Percentiles rank a stretch among this genome's conserved stretches.
These are phyloP conservation scores for Ormyrus labotus DNA, from an alignment of 2,888 invertebrate species.

Conservation along the genomic window DNA sequence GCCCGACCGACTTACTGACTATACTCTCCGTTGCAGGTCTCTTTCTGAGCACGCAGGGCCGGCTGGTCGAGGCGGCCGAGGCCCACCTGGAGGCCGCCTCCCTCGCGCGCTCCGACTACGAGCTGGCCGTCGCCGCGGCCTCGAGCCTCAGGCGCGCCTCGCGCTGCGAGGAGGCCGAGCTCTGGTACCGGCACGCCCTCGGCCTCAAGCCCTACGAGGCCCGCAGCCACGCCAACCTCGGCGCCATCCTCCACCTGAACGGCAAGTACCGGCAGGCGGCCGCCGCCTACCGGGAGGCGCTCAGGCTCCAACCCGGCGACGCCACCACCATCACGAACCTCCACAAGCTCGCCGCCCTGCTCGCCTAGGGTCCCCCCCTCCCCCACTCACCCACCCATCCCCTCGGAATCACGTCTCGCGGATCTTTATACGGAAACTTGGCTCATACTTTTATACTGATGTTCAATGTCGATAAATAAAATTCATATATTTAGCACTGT, in stretches of 20 bases:
- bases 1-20: neutral
- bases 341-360: slow-evolving; percentile 81
- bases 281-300: slow-evolving; percentile 88
- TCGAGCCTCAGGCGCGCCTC: slow-evolving; percentile 90
- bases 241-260: slow-evolving; percentile 95
- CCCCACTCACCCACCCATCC: no score
- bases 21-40: slow-evolving; percentile 81
- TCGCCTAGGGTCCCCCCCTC: slow-evolving; percentile 70
- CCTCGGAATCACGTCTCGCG: neutral
- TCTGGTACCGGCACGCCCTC: slow-evolving; percentile 88
- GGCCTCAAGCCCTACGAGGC: slow-evolving; percentile 83
- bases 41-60: slow-evolving; percentile 88
- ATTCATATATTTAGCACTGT: slow-evolving; percentile 41
- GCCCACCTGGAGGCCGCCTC: slow-evolving; percentile 88
- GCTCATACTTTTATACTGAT: slow-evolving; percentile 55
- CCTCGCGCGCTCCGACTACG: slow-evolving; percentile 87
- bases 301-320: slow-evolving; percentile 92
- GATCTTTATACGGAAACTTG: slow-evolving; percentile 49
- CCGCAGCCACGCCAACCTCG: slow-evolving; percentile 94
- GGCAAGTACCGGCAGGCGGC: slow-evolving; percentile 93
- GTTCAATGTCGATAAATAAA: slow-evolving; percentile 47
- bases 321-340: slow-evolving; percentile 92
- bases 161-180: slow-evolving; percentile 88
- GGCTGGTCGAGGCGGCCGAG: slow-evolving; percentile 88
- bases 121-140: slow-evolving; percentile 91